Conservation (phyloP, 2,113 vertebrate species). For the Triplophysa dalaica region DNA sequence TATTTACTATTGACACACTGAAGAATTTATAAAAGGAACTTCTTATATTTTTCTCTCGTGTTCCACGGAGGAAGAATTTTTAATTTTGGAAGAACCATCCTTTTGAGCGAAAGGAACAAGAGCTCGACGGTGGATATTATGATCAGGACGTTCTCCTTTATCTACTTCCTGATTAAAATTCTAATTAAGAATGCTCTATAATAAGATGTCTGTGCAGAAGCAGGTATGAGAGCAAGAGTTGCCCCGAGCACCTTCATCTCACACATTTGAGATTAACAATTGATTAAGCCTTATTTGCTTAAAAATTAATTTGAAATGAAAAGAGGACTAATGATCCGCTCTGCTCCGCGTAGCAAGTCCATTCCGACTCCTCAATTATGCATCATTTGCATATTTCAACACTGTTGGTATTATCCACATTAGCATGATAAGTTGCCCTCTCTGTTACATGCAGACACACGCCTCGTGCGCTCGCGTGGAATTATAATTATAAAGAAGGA, state of each 20-base stretch:
- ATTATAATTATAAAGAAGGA: too few species aligned
- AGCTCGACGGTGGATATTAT: slow-evolving; percentile 40
- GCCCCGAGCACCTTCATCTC: slow-evolving; percentile 46
- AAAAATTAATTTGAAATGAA: slow-evolving; percentile 61
- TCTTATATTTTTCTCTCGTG: too few species aligned
- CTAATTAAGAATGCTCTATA: slow-evolving; percentile 53
- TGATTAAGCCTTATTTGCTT: slow-evolving; percentile 61
- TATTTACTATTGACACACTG: not conserved
- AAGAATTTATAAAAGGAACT: not conserved
- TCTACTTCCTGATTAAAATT: slow-evolving; percentile 51
- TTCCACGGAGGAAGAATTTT: too few species aligned
- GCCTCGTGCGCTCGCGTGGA: slow-evolving; percentile 44
- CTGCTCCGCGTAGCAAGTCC: slow-evolving; percentile 55
- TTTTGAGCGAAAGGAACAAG: not conserved
- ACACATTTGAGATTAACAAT: slow-evolving; percentile 58
- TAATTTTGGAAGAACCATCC: too few species aligned
- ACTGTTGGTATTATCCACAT: slow-evolving; percentile 55
- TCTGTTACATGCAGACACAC: slow-evolving; percentile 45
- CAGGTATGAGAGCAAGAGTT: slow-evolving; percentile 41
- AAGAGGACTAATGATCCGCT: slow-evolving; percentile 49
- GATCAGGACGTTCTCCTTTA: slow-evolving; percentile 48
- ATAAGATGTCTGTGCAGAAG: slow-evolving; percentile 37
- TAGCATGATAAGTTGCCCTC: slow-evolving; percentile 56
- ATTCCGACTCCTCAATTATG: slow-evolving; percentile 63
- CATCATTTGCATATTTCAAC: slow-evolving; percentile 62